These are phyloP conservation scores for Scolopax rusticola DNA, from an alignment of 2,797 vertebrate species.

Conservation along the genomic window DNA sequence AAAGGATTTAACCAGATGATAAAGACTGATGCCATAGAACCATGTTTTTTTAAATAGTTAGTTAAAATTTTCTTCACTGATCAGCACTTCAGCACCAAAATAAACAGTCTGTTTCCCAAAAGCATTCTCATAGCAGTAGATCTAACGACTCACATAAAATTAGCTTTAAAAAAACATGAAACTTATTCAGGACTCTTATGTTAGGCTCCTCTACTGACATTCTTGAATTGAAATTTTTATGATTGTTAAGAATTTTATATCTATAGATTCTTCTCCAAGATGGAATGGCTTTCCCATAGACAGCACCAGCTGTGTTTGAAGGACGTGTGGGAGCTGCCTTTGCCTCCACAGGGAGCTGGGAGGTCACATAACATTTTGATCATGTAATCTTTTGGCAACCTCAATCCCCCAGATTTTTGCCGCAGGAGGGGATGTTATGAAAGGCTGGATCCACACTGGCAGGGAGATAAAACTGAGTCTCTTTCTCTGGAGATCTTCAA, in stretches of 20 bases:
- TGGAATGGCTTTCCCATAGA: background rate
- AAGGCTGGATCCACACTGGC: background rate
- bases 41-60: background rate
- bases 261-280: background rate
- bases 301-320: background rate
- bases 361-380: background rate
- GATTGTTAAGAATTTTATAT: background rate
- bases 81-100: background rate
- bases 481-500: too few species aligned
- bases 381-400: background rate
- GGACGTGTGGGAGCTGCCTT: background rate
- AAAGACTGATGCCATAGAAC: background rate
- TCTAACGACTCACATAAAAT: background rate
- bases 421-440: background rate
- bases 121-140: background rate
- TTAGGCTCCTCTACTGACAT: background rate
- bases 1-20: background rate
- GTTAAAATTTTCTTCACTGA: background rate
- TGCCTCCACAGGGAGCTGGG: fast-evolving
- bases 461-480: background rate
- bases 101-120: background rate
- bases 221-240: background rate
- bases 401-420: background rate
- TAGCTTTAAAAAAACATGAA: background rate
- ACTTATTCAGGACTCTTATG: background rate